Base-by-base conservation (phyloP, 1,140 invertebrate species). In the Achroia grisella region DNA sequence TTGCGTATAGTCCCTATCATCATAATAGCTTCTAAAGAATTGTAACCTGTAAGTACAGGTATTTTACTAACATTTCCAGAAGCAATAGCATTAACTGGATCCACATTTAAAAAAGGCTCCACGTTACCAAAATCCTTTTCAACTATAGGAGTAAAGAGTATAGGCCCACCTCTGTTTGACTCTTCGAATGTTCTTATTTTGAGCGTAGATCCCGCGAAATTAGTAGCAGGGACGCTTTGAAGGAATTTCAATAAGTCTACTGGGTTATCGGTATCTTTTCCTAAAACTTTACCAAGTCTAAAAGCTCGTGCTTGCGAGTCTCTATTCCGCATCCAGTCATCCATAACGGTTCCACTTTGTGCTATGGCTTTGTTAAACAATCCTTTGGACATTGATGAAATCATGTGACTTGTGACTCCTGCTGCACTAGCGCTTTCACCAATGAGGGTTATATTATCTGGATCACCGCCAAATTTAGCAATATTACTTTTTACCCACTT, bases 351-450 rank as follows among this genome's bases (percentile, higher is more conserved):
- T 8, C 88, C 89, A 67, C 88, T 89, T 57, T 89, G 87, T 27
- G 78, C 69, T 11, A 90, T 89, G 2, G 82, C 88, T 23, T 82
- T 84, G 49, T 89, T 80, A 48, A 89, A 89, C 1, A 89, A 56
- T 28, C 87, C 87, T 51, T 68, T 71, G 0, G 87, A 76, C 6
- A 23, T 3, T 23, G 17, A 6, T 23, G 17, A 23, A 23, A 23
- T 23, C 17, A 23, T 23, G 6, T 88, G 87, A 6, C 77, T 75
- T 0, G 84, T 86, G 1, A 89, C 86, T 1, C 81, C 77, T 0
- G 75, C 66, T 5, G 66, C 69, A 8, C 87, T 86, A 10, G 86
- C 86, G 41, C 86, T 87, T 50, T 87, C 83, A 0, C 87, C 87
- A 45, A 87, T 86, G 43, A 88, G 61, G 0, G 84, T 87, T 1